Conservation (phyloP, 1,140 invertebrate genomes). For the Cotesia vestalis region DNA sequence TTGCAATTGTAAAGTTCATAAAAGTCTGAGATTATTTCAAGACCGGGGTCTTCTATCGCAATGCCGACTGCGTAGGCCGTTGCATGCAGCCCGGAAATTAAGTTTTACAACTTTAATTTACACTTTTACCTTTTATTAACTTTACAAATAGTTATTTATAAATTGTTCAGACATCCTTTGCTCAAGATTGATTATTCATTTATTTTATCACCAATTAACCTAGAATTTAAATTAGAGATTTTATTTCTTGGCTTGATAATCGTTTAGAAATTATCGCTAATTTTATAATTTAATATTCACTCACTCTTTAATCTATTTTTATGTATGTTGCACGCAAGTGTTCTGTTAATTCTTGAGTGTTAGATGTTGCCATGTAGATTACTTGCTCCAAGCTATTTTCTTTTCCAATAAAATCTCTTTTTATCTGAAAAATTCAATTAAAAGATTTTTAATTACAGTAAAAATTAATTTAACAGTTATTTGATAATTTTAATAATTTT, state of each 20-base stretch:
- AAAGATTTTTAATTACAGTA: background rate
- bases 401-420: constrained; percentile 62
- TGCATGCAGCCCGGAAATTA: constrained; percentile 2
- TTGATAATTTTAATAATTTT: no score
- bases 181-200: background rate
- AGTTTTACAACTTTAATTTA: constrained; percentile 8
- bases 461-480: background rate
- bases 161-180: background rate
- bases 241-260: constrained; percentile 9
- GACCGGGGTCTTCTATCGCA: background rate
- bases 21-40: no score
- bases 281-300: constrained; percentile 24
- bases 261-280: constrained; percentile 22
- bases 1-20: no score
- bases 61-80: background rate
- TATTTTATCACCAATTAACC: no score
- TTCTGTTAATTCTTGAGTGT: constrained; percentile 66
- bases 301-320: constrained; percentile 35
- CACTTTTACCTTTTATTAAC: background rate
- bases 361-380: constrained; percentile 70
- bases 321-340: constrained; percentile 69
- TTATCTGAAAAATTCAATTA: constrained; percentile 48
- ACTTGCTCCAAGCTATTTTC: constrained; percentile 65
- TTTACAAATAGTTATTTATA: background rate
- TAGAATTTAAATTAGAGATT: no score